phyloP scores from a whole-genome alignment of 2,113 vertebrate genomes.

The Tringa solitaria region DNA sequence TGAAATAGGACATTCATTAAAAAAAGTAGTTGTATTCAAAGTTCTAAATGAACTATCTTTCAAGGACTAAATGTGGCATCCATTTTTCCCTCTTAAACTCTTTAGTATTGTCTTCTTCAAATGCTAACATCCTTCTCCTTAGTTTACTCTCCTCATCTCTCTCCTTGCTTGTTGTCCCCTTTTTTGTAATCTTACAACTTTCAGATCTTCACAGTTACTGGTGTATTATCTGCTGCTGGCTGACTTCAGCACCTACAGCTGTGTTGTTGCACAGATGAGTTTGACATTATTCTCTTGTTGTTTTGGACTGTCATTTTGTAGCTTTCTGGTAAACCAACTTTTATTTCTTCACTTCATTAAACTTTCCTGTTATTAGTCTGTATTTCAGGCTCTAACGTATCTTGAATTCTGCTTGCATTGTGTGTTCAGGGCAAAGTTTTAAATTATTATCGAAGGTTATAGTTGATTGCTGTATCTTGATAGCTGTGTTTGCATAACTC shows the following conservation, averaged over 20 bases:
- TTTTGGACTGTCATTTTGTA: neutral
- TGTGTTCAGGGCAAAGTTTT: neutral
- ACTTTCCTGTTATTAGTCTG: neutral
- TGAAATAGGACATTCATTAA: neutral
- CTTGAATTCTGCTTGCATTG: neutral
- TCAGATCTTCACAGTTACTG: neutral
- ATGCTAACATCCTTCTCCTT: neutral
- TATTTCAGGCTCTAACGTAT: neutral
- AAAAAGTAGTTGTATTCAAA: neutral
- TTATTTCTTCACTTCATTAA: neutral
- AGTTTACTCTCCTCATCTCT: neutral
- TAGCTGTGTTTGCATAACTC: neutral
- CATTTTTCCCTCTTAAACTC: neutral
- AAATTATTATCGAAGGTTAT: neutral
- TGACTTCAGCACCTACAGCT: neutral
- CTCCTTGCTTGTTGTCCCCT: neutral
- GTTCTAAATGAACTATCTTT: neutral
- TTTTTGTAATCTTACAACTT: neutral
- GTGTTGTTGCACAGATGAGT: neutral
- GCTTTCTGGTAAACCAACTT: neutral
- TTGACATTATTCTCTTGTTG: neutral
- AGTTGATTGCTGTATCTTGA: neutral
- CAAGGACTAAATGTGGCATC: neutral
- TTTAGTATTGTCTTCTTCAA: neutral
- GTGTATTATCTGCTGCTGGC: neutral